Evolutionary conservation across 2,797 vertebrate species (phyloP), one percentile per base, ranked within the genome.

Genomic region (Rhynchotus rufescens): DNA sequence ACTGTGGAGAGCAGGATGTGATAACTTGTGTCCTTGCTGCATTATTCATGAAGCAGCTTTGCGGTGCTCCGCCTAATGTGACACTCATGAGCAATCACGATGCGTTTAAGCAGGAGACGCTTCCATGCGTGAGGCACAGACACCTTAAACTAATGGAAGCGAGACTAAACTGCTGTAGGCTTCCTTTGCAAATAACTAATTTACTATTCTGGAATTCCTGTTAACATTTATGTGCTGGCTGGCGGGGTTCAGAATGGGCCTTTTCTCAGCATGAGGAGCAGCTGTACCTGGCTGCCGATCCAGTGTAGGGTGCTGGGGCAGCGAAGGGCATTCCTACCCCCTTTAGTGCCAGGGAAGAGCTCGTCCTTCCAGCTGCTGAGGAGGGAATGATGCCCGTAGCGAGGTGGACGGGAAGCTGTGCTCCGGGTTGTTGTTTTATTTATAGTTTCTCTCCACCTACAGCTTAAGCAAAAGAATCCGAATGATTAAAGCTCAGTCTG

Each of bases 291-390:
- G 42, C 77, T 90, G 49, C 36, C 66, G 36, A n/a, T 84, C 81
- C 38, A 77, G 26, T 3, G 2, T 0, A 1, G 21, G 80, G 26
- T 3, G 2, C 0, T 0, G 21, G 44, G 0, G 0, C 45, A 45
- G 20, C 69, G 7, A 54, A 57, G 38, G 30, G 71, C 28, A 49
- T 49, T 54, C 20, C 78, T 88, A 28, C 57, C 79, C 42, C 15
- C 71, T 81, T 86, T 73, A 45, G 40, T 51, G 32, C 49, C 65
- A 49, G 52, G 77, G 36, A 68, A 81, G 80, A 74, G 59, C 38
- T 71, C 71, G 54, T n/a, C 45, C 45, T 88, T 80, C 82, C 62
- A 86, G 54, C 78, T 74, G n/a, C 78, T 71, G n/a, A 66, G 80
- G 57, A 42, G 76, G 78, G 80, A 76, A 83, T 93, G 81, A 72